A percentile compares a stretch with the other conserved stretches of the same genome.
These are phyloP conservation scores for Cynodonichthys magdalenae DNA, from an alignment of 2,797 vertebrate genomes.

Conservation along the genomic window DNA sequence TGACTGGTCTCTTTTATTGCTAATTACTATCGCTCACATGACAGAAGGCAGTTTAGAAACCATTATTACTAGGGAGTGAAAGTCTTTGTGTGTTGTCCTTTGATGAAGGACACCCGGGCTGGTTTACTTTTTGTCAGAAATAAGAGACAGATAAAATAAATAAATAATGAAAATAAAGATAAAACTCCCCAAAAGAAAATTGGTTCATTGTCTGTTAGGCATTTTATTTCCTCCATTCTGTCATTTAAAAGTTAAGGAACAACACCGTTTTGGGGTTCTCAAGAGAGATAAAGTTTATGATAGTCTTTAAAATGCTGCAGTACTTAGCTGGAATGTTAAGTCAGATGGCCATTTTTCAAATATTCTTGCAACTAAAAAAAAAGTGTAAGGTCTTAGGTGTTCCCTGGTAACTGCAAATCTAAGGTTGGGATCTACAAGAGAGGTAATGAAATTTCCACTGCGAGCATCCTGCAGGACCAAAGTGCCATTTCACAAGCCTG, in stretches of 20 bases:
- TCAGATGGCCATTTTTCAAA: slow-evolving; percentile 35
- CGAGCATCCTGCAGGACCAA: slow-evolving; percentile 66
- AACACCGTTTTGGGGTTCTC: slow-evolving; percentile 32
- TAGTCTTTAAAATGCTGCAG: slow-evolving; percentile 23
- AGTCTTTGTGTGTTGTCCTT: slow-evolving; percentile 67
- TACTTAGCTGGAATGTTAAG: slow-evolving; percentile 42
- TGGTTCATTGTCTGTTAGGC: slow-evolving; percentile 26
- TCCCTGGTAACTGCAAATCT: slow-evolving; percentile 59
- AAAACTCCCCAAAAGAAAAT: slow-evolving; percentile 31
- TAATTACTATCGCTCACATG: slow-evolving; percentile 75
- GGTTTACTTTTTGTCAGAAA: slow-evolving; percentile 48
- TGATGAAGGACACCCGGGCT: slow-evolving; percentile 62
- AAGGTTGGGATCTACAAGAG: slow-evolving; percentile 54
- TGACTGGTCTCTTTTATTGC: slow-evolving; percentile 65
- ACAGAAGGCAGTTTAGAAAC: slow-evolving; percentile 66
- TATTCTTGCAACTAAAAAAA: slow-evolving; percentile 31
- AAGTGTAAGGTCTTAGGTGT: slow-evolving; percentile 40
- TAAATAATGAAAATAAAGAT: slow-evolving; percentile 1
- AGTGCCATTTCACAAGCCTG: slow-evolving; percentile 71
- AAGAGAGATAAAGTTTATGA: slow-evolving; percentile 28
- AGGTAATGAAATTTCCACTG: slow-evolving; percentile 74
- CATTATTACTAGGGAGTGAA: slow-evolving; percentile 69
- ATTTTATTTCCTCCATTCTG: slow-evolving; percentile 25
- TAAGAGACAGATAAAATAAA: slow-evolving; percentile 23
- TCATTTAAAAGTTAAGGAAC: slow-evolving; percentile 41